These are phyloP conservation scores for Chrysotoxum bicinctum DNA, from an alignment of 2,888 invertebrate genomes.

Conservation along the genomic window DNA sequence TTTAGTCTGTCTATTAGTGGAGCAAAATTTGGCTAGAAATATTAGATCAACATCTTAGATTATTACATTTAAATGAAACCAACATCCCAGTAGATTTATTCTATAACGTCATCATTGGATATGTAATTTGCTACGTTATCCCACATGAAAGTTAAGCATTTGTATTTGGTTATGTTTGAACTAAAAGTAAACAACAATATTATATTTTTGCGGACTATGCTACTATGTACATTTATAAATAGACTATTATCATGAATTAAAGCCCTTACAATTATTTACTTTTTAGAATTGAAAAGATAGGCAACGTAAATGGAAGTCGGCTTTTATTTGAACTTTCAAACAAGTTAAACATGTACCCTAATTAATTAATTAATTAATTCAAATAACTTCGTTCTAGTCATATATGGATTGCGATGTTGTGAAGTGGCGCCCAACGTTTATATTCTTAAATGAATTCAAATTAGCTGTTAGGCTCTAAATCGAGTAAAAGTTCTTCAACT, in stretches of 20 bases:
- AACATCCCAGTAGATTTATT: too few relatives aligned
- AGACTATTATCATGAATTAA: not conserved
- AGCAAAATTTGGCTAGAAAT: not conserved
- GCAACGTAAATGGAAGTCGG: not conserved
- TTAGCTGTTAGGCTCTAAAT: not conserved
- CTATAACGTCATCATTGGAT: too few relatives aligned
- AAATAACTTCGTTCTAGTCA: not conserved
- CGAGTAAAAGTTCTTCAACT: too few relatives aligned
- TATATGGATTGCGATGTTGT: not conserved
- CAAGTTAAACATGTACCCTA: not conserved
- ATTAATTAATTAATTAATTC: too few relatives aligned
- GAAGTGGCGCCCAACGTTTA: not conserved
- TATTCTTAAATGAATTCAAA: not conserved
- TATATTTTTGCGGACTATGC: too few relatives aligned
- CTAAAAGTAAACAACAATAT: not conserved
- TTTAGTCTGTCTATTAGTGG: too few relatives aligned
- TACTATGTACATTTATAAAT: too few relatives aligned
- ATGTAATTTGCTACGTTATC: not conserved
- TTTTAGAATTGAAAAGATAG: not conserved
- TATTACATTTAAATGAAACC: too few relatives aligned
- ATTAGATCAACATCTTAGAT: not conserved
- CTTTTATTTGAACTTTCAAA: not conserved
- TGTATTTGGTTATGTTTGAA: not conserved
- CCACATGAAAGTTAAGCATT: not conserved
- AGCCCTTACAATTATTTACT: not conserved